Percentiles rank a stretch among this genome's conserved stretches.
phyloP scores from a whole-genome alignment of 2,888 invertebrate genomes.

The Thereva unica region DNA sequence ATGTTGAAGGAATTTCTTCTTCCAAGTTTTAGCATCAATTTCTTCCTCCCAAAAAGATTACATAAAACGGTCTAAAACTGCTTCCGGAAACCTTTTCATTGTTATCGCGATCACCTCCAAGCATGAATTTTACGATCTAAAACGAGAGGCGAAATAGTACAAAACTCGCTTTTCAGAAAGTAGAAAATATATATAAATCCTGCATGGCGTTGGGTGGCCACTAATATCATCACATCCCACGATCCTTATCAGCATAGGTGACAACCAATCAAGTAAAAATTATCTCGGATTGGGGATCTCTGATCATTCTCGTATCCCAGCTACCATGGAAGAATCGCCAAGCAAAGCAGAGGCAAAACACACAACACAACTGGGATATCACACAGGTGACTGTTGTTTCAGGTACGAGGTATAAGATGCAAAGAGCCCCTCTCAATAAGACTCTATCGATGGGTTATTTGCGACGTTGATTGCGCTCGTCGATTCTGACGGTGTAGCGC shows the following conservation, averaged over 20 bases:
- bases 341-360: background rate
- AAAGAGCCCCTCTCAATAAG: background rate
- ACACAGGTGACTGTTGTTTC: slow-evolving; percentile 24
- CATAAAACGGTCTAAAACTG: background rate
- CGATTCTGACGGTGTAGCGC: slow-evolving; percentile 31
- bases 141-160: background rate
- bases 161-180: background rate
- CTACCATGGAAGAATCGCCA: slow-evolving; percentile 10
- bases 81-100: background rate
- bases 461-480: slow-evolving; percentile 32
- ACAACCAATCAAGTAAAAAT: slow-evolving; percentile 42
- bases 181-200: no score
- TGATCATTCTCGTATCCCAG: slow-evolving; percentile 13
- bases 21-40: no score
- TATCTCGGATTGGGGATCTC: slow-evolving; percentile 37
- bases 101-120: background rate
- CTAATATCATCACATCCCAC: slow-evolving; percentile 38
- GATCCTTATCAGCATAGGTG: slow-evolving; percentile 40
- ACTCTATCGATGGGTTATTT: slow-evolving; percentile 26
- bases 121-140: background rate
- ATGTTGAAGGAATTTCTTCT: no score
- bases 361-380: no score
- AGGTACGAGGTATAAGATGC: background rate
- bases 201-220: slow-evolving; percentile 19
- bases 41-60: background rate